phyloP scores from a whole-genome alignment of 2,113 vertebrate genomes.

The Cottus gobio region DNA sequence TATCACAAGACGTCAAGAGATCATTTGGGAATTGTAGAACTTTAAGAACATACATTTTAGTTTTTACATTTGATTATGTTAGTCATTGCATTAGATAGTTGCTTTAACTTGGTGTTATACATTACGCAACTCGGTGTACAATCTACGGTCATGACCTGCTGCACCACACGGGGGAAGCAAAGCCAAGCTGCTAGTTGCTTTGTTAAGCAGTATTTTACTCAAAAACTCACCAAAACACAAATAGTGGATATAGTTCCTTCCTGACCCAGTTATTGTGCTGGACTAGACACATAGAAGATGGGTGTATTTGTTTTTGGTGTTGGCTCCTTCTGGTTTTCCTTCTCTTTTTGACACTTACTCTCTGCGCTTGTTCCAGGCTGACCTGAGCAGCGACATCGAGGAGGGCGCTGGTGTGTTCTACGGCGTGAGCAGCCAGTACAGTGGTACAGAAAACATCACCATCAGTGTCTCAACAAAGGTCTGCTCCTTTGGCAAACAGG shows the following conservation, averaged over 20 bases:
- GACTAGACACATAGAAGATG: neutral
- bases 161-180: slow-evolving; percentile 6
- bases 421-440: slow-evolving; percentile 95
- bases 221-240: neutral
- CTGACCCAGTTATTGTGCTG: neutral
- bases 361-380: slow-evolving; percentile 82
- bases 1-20: neutral
- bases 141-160: neutral
- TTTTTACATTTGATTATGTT: neutral
- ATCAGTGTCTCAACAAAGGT: slow-evolving; percentile 96
- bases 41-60: neutral
- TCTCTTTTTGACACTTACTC: neutral
- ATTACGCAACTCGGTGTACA: neutral
- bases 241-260: neutral
- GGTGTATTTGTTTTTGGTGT: neutral
- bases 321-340: neutral
- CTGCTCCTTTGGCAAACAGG: slow-evolving; percentile 97
- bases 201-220: no score
- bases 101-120: neutral
- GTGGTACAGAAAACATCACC: slow-evolving; percentile 93
- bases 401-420: slow-evolving; percentile 93
- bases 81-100: neutral
- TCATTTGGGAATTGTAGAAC: neutral
- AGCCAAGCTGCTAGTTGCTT: neutral
- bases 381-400: slow-evolving; percentile 91